Conservation (phyloP, 2,113 vertebrate species). For the Lagopus leucura region DNA sequence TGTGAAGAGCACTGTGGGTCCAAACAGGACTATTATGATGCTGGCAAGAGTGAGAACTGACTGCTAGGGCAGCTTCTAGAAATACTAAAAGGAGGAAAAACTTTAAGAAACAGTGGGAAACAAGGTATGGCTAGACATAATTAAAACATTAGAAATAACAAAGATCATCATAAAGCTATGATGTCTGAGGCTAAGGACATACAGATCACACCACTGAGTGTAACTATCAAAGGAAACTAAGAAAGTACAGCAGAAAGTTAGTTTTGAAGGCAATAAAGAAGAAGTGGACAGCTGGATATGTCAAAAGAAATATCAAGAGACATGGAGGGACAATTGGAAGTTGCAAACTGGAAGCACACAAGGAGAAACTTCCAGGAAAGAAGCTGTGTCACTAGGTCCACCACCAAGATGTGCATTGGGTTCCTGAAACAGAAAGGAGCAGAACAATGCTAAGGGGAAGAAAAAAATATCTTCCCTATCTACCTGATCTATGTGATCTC, state of each 20-base stretch:
- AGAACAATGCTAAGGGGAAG: not conserved
- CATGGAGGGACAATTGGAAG: not conserved
- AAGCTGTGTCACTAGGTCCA: not conserved
- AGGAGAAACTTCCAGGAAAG: not conserved
- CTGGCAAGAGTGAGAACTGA: not conserved
- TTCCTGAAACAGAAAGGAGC: not conserved
- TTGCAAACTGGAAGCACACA: not conserved
- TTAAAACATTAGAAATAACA: not conserved
- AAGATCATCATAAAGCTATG: not conserved
- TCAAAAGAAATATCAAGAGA: not conserved
- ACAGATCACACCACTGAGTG: not conserved
- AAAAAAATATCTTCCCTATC: too few species aligned
- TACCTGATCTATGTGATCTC: too few species aligned
- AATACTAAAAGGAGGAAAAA: not conserved
- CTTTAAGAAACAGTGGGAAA: not conserved
- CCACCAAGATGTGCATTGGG: not conserved
- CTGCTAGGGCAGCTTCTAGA: not conserved
- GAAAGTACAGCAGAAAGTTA: not conserved
- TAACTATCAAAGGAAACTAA: not conserved
- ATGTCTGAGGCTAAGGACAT: not conserved
- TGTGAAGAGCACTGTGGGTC: not conserved
- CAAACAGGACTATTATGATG: not conserved
- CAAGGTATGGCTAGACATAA: not conserved
- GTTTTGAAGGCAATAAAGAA: not conserved
- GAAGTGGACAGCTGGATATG: not conserved